Evolutionary conservation across 2,797 vertebrate genomes (phyloP).

Genomic region (Nasua narica): DNA sequence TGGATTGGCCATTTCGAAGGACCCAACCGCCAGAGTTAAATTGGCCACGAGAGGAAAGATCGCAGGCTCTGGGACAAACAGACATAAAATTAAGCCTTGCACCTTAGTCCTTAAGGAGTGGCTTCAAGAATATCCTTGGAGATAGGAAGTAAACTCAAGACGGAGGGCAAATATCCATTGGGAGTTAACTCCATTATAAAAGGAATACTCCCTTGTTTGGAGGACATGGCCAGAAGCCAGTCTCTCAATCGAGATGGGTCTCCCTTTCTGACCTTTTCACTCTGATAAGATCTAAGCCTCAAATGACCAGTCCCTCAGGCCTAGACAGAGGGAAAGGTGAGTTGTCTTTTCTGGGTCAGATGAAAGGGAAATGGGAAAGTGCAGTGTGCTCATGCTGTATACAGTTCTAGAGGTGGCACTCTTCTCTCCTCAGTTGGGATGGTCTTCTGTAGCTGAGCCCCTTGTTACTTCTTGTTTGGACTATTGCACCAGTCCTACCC

Average conservation of each 20-base stretch:
- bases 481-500: neutral
- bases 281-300: conserved; percentile 30
- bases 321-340: neutral
- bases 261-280: conserved; percentile 26
- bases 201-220: conserved; percentile 42
- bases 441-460: neutral
- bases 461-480: neutral
- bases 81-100: conserved; percentile 20
- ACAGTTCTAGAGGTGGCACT: neutral
- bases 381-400: neutral
- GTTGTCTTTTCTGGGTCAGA: conserved; percentile 41
- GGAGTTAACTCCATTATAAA: conserved; percentile 42
- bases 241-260: neutral
- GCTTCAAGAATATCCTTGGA: conserved; percentile 48
- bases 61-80: conserved; percentile 29
- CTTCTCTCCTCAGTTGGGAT: neutral
- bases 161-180: conserved; percentile 49
- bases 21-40: neutral
- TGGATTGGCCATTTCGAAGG: neutral
- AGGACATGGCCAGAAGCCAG: conserved; percentile 32
- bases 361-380: conserved; percentile 3
- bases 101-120: conserved; percentile 40
- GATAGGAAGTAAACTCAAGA: conserved; percentile 51
- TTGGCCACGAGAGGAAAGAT: neutral
- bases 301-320: conserved; percentile 17